Evolutionary conservation across 1,140 invertebrate species (phyloP).

Genomic region (Caenorhabditis remanei): DNA sequence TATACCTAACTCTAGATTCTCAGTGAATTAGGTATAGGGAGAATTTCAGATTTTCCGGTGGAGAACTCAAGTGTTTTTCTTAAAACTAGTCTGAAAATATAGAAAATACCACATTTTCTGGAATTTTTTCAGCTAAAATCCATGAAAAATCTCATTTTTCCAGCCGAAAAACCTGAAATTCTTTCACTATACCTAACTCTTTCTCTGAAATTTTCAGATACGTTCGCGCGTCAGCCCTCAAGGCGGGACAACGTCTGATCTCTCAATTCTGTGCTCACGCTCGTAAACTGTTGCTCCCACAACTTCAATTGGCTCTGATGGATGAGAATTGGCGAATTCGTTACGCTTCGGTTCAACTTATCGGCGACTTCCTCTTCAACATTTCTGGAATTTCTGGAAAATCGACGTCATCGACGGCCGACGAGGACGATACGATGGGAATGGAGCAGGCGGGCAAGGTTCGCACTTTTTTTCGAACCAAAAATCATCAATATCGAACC

Average conservation of each 20-base stretch:
- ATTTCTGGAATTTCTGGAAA: slow-evolving; percentile 96
- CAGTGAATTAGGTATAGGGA: too few species aligned
- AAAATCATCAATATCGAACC: too few species aligned
- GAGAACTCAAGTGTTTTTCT: too few species aligned
- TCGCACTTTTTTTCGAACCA: too few species aligned
- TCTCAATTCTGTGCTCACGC: slow-evolving; percentile 95
- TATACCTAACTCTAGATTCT: too few species aligned
- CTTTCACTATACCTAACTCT: not conserved
- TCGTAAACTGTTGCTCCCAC: slow-evolving; percentile 87
- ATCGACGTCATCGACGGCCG: slow-evolving; percentile 97
- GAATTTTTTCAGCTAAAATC: too few species aligned
- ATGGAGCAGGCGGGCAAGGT: slow-evolving; percentile 90
- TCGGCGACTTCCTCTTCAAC: slow-evolving; percentile 95
- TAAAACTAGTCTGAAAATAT: too few species aligned
- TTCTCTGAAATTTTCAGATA: slow-evolving; percentile 77
- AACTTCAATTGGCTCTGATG: slow-evolving; percentile 92
- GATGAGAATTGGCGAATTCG: slow-evolving; percentile 98
- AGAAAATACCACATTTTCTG: too few species aligned
- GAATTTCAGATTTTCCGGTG: too few species aligned
- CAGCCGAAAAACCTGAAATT: too few species aligned
- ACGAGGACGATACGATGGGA: slow-evolving; percentile 98
- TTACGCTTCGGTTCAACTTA: slow-evolving; percentile 93
- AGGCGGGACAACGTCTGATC: slow-evolving; percentile 96
- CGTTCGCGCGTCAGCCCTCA: slow-evolving; percentile 94
- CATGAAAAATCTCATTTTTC: too few species aligned